Percentiles rank a stretch among this genome's conserved stretches.
Conservation (phyloP, 2,797 vertebrate genomes). For the Phylloscopus collybita region DNA sequence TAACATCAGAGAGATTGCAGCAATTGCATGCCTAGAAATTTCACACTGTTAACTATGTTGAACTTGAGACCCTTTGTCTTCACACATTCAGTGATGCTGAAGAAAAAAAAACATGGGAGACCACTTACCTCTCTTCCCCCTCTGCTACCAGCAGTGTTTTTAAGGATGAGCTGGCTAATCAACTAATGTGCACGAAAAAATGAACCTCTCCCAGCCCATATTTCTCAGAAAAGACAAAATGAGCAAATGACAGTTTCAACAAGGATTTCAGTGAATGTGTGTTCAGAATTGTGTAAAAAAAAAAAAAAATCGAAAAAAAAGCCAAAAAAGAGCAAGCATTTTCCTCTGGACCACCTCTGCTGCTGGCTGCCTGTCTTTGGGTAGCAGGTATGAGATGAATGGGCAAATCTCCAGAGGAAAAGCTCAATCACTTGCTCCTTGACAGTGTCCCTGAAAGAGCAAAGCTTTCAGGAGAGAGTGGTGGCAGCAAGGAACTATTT, state of each 20-base stretch:
- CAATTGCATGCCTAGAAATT: neutral
- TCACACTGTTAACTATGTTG: neutral
- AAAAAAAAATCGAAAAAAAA: neutral
- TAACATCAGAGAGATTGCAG: accelerated
- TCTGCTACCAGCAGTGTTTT: neutral
- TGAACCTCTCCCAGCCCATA: neutral
- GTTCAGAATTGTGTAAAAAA: neutral
- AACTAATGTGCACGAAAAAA: neutral
- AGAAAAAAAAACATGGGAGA: neutral
- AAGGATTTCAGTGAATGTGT: neutral
- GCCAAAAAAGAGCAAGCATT: neutral
- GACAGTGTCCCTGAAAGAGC: neutral
- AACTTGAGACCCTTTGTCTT: neutral
- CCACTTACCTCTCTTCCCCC: neutral
- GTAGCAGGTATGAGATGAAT: neutral
- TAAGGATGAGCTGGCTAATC: neutral
- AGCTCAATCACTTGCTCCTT: neutral
- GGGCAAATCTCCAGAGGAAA: neutral
- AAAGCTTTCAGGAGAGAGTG: neutral
- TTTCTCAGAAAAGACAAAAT: neutral
- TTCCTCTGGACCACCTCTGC: neutral
- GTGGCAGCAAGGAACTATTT: neutral
- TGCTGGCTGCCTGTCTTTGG: neutral
- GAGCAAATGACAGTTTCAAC: accelerated
- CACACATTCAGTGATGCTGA: accelerated